phyloP scores from a whole-genome alignment of 92 coral and sea anemone species.

The Palythoa heliodiscus region DNA sequence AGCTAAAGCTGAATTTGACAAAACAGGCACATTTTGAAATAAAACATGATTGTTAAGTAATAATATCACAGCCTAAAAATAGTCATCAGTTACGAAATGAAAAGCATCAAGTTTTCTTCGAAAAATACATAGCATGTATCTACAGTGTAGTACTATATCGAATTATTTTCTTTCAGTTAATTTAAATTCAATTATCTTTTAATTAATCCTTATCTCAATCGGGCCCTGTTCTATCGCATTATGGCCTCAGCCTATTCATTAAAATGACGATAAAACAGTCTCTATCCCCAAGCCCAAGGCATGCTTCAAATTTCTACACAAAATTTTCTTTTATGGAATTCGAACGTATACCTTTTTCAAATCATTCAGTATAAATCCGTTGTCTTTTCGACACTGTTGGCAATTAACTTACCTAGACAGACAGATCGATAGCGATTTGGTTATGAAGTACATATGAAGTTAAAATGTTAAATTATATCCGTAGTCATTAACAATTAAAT shows the following conservation, averaged over 20 bases:
- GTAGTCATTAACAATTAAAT: no score
- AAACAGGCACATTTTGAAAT: background rate
- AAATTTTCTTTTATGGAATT: background rate
- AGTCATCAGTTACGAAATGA: background rate
- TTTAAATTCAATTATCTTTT: background rate
- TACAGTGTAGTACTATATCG: background rate
- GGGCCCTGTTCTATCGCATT: background rate
- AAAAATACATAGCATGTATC: background rate
- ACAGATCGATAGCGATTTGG: no score
- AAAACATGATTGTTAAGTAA: background rate
- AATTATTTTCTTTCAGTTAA: background rate
- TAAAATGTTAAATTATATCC: no score
- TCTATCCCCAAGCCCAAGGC: background rate
- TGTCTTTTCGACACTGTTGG: no score
- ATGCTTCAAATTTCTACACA: background rate
- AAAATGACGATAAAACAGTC: background rate
- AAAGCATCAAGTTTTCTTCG: background rate
- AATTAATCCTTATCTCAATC: constrained; percentile 22
- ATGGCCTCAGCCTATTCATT: background rate
- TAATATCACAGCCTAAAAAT: background rate
- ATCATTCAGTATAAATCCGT: background rate
- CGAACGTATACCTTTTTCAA: background rate
- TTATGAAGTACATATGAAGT: no score
- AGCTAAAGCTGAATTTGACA: background rate
- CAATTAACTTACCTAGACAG: no score